Evolutionary conservation across 2,888 invertebrate genomes (phyloP), one percentile per base, ranked within the genome.

Genomic region (Ectropis crepuscularia): DNA sequence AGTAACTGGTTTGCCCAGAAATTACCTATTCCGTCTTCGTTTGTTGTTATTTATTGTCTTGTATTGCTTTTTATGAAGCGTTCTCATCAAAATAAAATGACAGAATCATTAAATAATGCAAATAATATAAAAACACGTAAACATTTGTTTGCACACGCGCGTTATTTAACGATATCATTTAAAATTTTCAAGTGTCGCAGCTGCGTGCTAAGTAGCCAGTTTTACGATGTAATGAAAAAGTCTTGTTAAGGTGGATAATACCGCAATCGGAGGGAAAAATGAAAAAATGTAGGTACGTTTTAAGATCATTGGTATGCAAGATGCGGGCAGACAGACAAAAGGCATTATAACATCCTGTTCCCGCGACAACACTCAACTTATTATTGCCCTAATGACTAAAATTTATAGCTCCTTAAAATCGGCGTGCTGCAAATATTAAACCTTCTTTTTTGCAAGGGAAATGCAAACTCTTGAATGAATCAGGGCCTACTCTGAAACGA

Each of bases 321-420:
- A 75, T 81, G 84, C 87, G 84, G 76, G 78, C 82, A 81, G 70
- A 78, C 84, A 86, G 90, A 91, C 92, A 92, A 92, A 91, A 92
- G 92, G 83, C 88, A 88, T 91, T 91, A 88, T 88, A 87, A 84
- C 90, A 91, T 92, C 92, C 92, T 91, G 92, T 88, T 86, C 83
- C 83, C 82, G 78, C 86, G 86, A 87, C 88, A 81, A 77, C 81
- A 89, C 86, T 89, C 88, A 81, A 77, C 82, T 89, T 92, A 89
- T 91, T 92, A 90, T 90, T 90, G 87, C 85, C 85, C 87, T 91
- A 92, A 91, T 92, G 91, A 92, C 86, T 82, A 87, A 90, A 90
- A 91, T 91, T 91, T 92, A 92, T 91, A 82, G 87, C 86, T 86
- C 79, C 89, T 90, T 90, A 90, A 89, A 91, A 87, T 87, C 79